Percentiles rank a stretch among this genome's conserved stretches.
These are phyloP conservation scores for Menura novaehollandiae DNA, from an alignment of 2,113 vertebrate species.

Conservation along the genomic window DNA sequence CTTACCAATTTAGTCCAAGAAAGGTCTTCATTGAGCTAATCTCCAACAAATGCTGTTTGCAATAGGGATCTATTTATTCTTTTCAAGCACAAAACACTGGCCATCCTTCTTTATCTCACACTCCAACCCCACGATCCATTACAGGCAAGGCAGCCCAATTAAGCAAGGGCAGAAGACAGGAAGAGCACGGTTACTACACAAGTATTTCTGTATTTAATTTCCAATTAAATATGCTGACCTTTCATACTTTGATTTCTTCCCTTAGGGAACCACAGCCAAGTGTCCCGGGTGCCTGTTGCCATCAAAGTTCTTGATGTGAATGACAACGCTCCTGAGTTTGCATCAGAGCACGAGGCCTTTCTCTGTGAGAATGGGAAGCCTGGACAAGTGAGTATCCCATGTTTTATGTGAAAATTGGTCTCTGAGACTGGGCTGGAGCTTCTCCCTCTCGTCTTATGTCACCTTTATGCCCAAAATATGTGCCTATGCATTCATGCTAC, in stretches of 20 bases:
- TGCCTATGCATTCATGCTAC: background rate
- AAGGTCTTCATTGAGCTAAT: slow-evolving; percentile 49
- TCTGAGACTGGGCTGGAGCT: background rate
- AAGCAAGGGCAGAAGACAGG: background rate
- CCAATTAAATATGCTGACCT: slow-evolving; percentile 14
- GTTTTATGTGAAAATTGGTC: slow-evolving; percentile 3
- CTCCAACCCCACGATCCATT: background rate
- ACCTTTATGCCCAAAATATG: background rate
- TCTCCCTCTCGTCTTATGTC: background rate
- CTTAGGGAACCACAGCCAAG: slow-evolving; percentile 95
- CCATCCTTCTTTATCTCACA: slow-evolving; percentile 1
- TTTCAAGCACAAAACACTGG: background rate
- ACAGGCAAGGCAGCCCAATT: slow-evolving; percentile 1
- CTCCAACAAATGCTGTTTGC: slow-evolving; percentile 47
- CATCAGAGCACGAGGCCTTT: slow-evolving; percentile 90
- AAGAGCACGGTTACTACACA: background rate
- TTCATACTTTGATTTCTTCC: slow-evolving; percentile 48
- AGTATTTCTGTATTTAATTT: background rate
- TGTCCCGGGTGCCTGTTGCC: slow-evolving; percentile 90
- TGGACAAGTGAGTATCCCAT: slow-evolving; percentile 84
- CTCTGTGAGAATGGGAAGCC: slow-evolving; percentile 97
- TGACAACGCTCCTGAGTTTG: slow-evolving; percentile 97
- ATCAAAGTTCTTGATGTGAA: slow-evolving; percentile 97
- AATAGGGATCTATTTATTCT: slow-evolving; percentile 41
- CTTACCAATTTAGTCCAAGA: slow-evolving; percentile 47